A percentile compares a stretch with the other conserved stretches of the same genome.
phyloP scores from a whole-genome alignment of 1,140 invertebrate genomes.

The Mamestra configurata region DNA sequence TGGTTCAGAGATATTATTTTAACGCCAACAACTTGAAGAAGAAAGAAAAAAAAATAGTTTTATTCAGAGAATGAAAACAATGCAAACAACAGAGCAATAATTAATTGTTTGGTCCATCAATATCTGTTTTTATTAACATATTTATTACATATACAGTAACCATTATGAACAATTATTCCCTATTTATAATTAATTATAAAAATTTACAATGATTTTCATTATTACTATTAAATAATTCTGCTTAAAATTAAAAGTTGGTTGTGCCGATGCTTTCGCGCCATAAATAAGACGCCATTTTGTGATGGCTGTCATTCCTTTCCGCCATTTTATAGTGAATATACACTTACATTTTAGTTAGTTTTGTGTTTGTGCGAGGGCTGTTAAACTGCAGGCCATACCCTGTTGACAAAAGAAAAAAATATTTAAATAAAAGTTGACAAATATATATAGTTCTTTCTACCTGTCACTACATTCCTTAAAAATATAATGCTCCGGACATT shows the following conservation, averaged over 20 bases:
- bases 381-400: slow-evolving; percentile 86
- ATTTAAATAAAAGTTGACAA: slow-evolving; percentile 8
- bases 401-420: slow-evolving; percentile 73
- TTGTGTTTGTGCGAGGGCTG: slow-evolving; percentile 69
- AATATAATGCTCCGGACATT: no score
- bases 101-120: slow-evolving; percentile 43
- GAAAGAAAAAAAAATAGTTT: neutral
- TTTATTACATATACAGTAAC: slow-evolving; percentile 65
- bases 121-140: slow-evolving; percentile 59
- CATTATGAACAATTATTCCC: slow-evolving; percentile 68
- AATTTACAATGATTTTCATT: slow-evolving; percentile 79
- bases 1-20: neutral
- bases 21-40: no score
- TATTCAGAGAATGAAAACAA: no score
- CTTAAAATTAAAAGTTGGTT: slow-evolving; percentile 81
- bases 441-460: neutral
- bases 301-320: slow-evolving; percentile 54
- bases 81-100: neutral
- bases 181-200: slow-evolving; percentile 75
- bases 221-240: slow-evolving; percentile 78
- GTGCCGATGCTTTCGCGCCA: slow-evolving; percentile 68
- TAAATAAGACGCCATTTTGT: slow-evolving; percentile 53
- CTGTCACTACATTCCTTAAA: no score
- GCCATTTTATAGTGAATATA: slow-evolving; percentile 67
- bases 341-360: slow-evolving; percentile 61